Percentiles rank a stretch among this genome's conserved stretches.
Evolutionary conservation across 2,888 invertebrate genomes (phyloP).

Genomic region (Cantharis nigra): DNA sequence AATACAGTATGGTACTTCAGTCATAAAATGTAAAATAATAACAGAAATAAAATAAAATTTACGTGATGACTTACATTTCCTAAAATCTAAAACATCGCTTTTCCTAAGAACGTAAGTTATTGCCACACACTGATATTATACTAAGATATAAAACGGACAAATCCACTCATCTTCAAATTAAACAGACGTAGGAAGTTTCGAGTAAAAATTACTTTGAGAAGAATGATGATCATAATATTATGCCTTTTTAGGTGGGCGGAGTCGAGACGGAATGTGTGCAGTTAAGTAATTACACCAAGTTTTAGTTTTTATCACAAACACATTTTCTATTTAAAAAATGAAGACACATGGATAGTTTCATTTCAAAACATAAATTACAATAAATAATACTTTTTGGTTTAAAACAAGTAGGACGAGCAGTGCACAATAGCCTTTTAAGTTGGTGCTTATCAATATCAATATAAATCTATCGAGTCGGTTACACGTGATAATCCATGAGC

Average conservation of each 20-base stretch:
- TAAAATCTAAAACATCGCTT: not conserved
- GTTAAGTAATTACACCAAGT: not conserved
- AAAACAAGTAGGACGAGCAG: not conserved
- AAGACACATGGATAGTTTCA: not conserved
- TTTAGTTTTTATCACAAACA: not conserved
- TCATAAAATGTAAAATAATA: not conserved
- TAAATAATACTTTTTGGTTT: not conserved
- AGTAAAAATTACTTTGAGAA: not conserved
- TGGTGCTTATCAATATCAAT: not conserved
- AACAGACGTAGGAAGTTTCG: not conserved
- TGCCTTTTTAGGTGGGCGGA: not conserved
- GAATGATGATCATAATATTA: not conserved
- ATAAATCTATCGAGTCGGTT: constrained; percentile 18
- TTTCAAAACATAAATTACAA: not conserved
- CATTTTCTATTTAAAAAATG: not conserved
- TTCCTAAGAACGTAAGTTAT: not conserved
- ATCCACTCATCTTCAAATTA: not conserved
- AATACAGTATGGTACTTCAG: not conserved
- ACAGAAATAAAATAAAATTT: not conserved
- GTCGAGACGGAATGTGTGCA: not conserved
- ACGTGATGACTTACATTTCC: not conserved
- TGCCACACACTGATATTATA: not conserved
- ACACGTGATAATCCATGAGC: constrained; percentile 54
- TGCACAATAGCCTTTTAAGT: not conserved
- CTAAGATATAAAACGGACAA: not conserved